Evolutionary conservation across 2,888 invertebrate species (phyloP).

Genomic region (Eilema depressum): DNA sequence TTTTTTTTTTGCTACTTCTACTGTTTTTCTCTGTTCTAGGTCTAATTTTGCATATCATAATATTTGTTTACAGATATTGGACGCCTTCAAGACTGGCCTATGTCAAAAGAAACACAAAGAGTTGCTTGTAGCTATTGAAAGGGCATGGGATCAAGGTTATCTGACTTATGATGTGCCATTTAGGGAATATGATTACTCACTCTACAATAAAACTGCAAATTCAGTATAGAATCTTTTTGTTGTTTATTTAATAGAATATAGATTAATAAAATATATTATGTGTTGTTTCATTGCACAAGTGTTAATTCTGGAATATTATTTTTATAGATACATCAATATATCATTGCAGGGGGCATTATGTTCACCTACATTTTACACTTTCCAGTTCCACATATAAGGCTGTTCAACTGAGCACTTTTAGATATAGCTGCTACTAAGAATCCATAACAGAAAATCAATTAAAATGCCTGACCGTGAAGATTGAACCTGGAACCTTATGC

Average conservation of each 20-base stretch:
- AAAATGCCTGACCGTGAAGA: neutral
- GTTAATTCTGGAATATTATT: neutral
- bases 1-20: too few species aligned
- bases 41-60: neutral
- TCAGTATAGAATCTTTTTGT: constrained; percentile 36
- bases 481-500: neutral
- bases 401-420: too few species aligned
- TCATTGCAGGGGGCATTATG: neutral
- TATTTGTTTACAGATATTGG: constrained; percentile 80
- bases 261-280: constrained; percentile 26
- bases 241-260: constrained; percentile 39
- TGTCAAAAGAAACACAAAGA: constrained; percentile 93
- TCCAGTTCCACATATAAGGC: neutral
- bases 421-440: too few species aligned
- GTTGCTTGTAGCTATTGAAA: constrained; percentile 91
- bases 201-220: constrained; percentile 84
- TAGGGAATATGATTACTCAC: constrained; percentile 93
- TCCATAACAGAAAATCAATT: too few species aligned
- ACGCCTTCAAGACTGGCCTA: constrained; percentile 91
- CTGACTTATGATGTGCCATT: constrained; percentile 94
- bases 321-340: neutral
- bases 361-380: neutral
- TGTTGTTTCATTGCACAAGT: constrained; percentile 35
- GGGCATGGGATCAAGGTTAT: constrained; percentile 93
- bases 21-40: neutral